Evolutionary conservation across 2,888 invertebrate species (phyloP), one percentile per base, ranked within the genome.

Genomic region (Leptopilina myrica): DNA sequence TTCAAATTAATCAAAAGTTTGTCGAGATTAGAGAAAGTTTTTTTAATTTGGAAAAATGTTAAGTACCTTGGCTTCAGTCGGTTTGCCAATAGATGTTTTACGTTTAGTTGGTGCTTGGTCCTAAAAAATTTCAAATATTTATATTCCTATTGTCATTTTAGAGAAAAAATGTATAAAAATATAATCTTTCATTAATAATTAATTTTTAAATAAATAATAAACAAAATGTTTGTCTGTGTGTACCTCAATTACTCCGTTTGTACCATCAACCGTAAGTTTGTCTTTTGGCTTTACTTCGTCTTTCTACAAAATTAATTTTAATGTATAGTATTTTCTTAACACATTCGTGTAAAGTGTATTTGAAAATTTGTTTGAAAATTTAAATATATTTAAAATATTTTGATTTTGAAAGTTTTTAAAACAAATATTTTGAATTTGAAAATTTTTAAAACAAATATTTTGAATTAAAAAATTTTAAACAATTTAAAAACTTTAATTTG

Each of bases 61-160:
- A 64, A 77, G 65, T 83, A 84, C 84, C 84, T 84, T 84, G 14
- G 75, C 14, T 64, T 84, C 83, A 79, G 84, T 83, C 8, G 80
- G 75, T 80, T 84, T 85, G 46, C 83, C 83, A 78, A 81, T 75
- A 11, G 80, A 81, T 56, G 81, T 65, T 83, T 84, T 84, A 59
- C 83, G 80, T 81, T 83, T 83, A 64, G 79, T 78, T 9, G 83
- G 81, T 64, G 83, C 78, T 59, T 79, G 78, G 26, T 81, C 81
- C 82, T 83, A 77, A 80, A 83, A 43, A 83, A 56, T 59, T 43
- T 56, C n/a, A 73, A 73, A 53, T 56, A 11, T 73, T 56, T 56
- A 9, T 62, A 20, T 20, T 62, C 6, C 20, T 62, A 15, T 62
- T 15, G 49, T 9, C 43, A 43, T 7, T 43, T 8, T 43, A 7